Conservation (phyloP, 2,888 invertebrate species). For the Eustalomyia histrio region DNA sequence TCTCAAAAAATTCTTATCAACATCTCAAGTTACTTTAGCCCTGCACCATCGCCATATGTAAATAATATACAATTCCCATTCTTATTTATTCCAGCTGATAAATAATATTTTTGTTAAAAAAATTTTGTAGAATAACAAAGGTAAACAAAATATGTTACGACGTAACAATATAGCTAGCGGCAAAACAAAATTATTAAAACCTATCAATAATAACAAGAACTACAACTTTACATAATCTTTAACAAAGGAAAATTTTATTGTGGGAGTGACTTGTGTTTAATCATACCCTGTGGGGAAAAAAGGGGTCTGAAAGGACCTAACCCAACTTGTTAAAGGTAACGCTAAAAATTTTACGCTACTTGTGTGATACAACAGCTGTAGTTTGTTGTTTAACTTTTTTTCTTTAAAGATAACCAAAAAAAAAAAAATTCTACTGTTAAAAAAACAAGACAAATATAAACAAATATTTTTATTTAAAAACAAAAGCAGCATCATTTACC, state of each 20-base stretch:
- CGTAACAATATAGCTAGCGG: conserved; percentile 1
- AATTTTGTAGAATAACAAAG: conserved; percentile 32
- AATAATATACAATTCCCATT: neutral
- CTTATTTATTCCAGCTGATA: conserved; percentile 6
- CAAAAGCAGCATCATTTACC: too few species aligned
- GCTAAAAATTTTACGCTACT: too few species aligned
- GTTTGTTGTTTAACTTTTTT: too few species aligned
- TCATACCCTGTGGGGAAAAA: too few species aligned
- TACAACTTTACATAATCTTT: neutral
- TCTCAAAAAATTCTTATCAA: conserved; percentile 23
- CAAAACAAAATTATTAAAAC: conserved; percentile 6
- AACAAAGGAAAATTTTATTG: conserved; percentile 22
- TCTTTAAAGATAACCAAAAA: too few species aligned
- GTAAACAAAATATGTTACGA: conserved; percentile 36
- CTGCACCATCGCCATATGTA: conserved; percentile 29
- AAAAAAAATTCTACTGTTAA: too few species aligned
- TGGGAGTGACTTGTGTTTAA: conserved; percentile 42
- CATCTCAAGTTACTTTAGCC: conserved; percentile 18
- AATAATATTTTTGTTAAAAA: conserved; percentile 12
- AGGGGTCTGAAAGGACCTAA: too few species aligned
- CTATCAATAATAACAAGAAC: neutral
- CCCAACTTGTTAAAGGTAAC: too few species aligned
- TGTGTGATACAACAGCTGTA: too few species aligned
- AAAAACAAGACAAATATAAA: too few species aligned
- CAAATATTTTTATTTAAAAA: too few species aligned